Conservation (phyloP, 2,113 vertebrate species). For the Strigops habroptila region DNA sequence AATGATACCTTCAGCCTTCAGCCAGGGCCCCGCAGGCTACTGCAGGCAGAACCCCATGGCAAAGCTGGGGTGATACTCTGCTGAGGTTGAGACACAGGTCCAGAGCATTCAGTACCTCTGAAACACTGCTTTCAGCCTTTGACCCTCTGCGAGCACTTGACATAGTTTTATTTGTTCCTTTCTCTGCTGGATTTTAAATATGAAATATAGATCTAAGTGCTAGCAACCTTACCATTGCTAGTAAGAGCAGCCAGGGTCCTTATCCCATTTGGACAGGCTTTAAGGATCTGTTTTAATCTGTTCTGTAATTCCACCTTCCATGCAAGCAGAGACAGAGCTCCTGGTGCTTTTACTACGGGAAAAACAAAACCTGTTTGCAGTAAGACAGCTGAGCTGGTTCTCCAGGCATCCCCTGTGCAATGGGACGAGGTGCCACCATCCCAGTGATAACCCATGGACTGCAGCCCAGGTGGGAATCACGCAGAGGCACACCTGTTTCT, state of each 20-base stretch:
- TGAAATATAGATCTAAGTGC: background rate
- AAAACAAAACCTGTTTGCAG: background rate
- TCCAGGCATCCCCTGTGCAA: background rate
- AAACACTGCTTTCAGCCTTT: background rate
- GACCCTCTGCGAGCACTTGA: accelerated
- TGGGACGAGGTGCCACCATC: background rate
- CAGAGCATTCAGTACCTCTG: background rate
- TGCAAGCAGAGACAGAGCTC: background rate
- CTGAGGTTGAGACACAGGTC: background rate
- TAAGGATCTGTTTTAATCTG: background rate
- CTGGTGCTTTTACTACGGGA: background rate
- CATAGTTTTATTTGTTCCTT: background rate
- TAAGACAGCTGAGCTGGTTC: background rate
- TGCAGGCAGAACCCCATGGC: background rate
- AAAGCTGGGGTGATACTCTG: accelerated
- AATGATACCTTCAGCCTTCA: background rate
- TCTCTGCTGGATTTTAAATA: background rate
- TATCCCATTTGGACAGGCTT: no score
- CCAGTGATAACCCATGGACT: accelerated
- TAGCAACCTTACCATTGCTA: background rate
- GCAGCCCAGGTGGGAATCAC: background rate
- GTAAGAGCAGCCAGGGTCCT: background rate
- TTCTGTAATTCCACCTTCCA: background rate
- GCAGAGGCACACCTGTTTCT: background rate
- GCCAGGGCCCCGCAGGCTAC: no score